phyloP scores from a whole-genome alignment of 2,888 invertebrate genomes.

The Sminthurinus aureus region DNA sequence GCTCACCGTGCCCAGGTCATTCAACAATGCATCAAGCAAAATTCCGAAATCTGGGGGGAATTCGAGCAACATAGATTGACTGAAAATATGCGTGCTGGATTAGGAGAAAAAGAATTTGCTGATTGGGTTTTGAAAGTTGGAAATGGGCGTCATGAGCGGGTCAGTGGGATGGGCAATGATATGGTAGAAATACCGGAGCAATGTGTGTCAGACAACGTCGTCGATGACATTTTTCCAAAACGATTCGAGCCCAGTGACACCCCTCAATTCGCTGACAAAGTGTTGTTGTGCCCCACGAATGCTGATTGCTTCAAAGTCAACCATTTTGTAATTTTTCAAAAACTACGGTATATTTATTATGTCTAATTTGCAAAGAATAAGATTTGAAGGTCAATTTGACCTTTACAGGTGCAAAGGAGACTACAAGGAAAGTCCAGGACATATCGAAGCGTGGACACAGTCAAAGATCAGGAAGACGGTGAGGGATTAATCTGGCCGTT shows the following conservation, averaged over 20 bases:
- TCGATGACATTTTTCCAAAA: constrained; percentile 37
- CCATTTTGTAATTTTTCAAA: constrained; percentile 35
- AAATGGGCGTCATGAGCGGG: constrained; percentile 19
- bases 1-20: constrained; percentile 24
- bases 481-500: constrained; percentile 41
- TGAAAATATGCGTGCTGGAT: constrained; percentile 44
- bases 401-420: no score
- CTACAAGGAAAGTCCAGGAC: no score
- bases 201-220: constrained; percentile 23
- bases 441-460: no score
- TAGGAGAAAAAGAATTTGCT: background rate
- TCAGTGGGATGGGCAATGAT: background rate
- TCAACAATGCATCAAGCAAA: constrained; percentile 38
- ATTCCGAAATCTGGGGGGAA: constrained; percentile 37
- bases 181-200: background rate
- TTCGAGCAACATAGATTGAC: constrained; percentile 40
- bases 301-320: constrained; percentile 41
- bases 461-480: constrained; percentile 11
- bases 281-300: constrained; percentile 44
- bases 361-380: no score
- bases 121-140: constrained; percentile 43
- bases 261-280: constrained; percentile 20
- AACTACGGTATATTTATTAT: no score
- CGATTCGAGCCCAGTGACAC: background rate
- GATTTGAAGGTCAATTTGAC: no score